Evolutionary conservation across 2,113 vertebrate species (phyloP).

Genomic region (Loxodonta africana): DNA sequence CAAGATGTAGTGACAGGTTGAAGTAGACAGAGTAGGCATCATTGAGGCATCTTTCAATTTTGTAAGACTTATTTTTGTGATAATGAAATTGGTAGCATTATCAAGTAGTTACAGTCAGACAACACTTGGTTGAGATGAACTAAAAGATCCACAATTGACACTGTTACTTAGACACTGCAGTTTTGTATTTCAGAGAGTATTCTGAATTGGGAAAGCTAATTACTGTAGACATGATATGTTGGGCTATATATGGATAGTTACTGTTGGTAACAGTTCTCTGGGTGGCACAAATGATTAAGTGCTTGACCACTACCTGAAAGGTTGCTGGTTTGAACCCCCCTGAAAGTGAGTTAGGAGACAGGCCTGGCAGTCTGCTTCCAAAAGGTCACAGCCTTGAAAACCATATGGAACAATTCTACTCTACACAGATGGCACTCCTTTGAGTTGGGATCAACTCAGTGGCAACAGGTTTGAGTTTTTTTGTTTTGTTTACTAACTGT

Average conservation of each 20-base stretch:
- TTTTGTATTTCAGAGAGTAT: conserved; percentile 36
- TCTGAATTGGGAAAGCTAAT: neutral
- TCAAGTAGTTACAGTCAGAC: neutral
- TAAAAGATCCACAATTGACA: neutral
- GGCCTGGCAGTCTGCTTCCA: too few species aligned
- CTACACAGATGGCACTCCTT: too few species aligned
- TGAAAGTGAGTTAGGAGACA: too few species aligned
- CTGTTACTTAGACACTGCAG: neutral
- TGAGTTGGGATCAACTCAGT: too few species aligned
- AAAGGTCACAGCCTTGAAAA: too few species aligned
- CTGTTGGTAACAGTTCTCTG: neutral
- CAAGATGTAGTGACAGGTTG: neutral
- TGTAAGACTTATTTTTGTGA: neutral
- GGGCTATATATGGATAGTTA: neutral
- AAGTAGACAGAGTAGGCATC: neutral
- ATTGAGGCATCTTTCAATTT: neutral
- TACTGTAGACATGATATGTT: neutral
- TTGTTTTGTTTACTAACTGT: neutral
- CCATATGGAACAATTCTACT: too few species aligned
- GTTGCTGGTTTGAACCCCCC: too few species aligned
- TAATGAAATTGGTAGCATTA: neutral
- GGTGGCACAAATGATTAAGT: too few species aligned
- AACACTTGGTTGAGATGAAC: neutral
- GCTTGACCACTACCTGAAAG: too few species aligned
- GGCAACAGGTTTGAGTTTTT: neutral